Percentiles rank a stretch among this genome's conserved stretches.
Conservation (phyloP, 2,113 vertebrate genomes). For the Lophotis ruficrista region DNA sequence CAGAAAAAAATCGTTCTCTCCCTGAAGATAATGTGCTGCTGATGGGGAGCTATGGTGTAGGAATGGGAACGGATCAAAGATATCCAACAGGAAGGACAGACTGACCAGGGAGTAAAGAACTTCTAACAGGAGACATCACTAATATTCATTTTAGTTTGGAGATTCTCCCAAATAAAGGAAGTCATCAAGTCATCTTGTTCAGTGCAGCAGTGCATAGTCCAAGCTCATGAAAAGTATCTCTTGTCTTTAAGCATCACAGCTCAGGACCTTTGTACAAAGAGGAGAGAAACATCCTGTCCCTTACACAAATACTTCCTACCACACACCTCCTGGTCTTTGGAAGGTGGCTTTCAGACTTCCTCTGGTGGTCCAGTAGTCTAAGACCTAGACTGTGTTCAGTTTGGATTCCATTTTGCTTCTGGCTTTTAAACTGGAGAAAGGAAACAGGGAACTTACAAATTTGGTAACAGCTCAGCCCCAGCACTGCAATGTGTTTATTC, state of each 20-base stretch:
- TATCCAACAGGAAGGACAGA: neutral
- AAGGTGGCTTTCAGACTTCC: neutral
- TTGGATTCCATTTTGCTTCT: neutral
- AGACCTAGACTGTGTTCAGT: neutral
- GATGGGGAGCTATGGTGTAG: neutral
- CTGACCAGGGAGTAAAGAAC: neutral
- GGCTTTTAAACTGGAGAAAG: neutral
- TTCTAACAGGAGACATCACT: neutral
- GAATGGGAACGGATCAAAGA: neutral
- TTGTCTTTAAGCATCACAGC: neutral
- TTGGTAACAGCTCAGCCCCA: neutral
- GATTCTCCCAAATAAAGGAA: neutral
- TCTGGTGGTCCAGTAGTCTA: neutral
- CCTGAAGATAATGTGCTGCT: neutral
- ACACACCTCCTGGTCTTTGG: neutral
- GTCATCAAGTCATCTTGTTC: neutral
- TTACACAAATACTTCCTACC: neutral
- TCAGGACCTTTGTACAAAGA: neutral
- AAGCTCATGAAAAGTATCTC: neutral
- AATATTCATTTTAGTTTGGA: neutral
- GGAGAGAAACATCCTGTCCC: neutral
- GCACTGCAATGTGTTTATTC: neutral
- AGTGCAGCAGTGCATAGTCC: neutral
- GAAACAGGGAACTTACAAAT: neutral
- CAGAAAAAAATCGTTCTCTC: neutral